Evolutionary conservation across 2,113 vertebrate species (phyloP).

Genomic region (Mormoops blainvillei): DNA sequence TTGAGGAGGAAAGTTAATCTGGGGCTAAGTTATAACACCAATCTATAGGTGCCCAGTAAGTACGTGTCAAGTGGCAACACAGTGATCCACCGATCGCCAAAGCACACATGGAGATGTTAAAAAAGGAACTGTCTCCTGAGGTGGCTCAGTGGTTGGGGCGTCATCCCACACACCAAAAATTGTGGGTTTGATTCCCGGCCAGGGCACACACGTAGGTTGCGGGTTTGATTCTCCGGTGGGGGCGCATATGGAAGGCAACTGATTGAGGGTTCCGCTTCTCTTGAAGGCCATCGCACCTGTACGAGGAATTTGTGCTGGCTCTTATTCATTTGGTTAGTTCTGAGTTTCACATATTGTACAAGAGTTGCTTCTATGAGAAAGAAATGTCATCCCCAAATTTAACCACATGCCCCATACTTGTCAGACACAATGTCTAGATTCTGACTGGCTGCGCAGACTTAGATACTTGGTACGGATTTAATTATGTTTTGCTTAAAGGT

Average conservation of each 20-base stretch:
- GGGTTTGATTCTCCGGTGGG: too few species aligned
- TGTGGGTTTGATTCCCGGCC: too few species aligned
- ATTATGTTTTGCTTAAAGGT: background rate
- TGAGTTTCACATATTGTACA: background rate
- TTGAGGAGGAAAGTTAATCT: constrained; percentile 10
- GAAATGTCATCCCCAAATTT: background rate
- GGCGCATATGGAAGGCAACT: too few species aligned
- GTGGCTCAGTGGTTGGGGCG: too few species aligned
- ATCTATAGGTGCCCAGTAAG: background rate
- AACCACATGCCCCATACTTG: background rate
- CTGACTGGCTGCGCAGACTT: background rate
- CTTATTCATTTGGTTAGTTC: background rate
- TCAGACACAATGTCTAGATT: background rate
- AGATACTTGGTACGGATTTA: background rate
- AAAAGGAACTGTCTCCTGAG: background rate
- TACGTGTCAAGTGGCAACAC: background rate
- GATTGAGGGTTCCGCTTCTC: background rate
- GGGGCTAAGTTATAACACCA: background rate
- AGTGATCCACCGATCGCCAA: background rate
- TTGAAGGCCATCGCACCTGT: background rate
- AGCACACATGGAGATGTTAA: background rate
- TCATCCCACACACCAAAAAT: too few species aligned
- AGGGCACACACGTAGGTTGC: too few species aligned
- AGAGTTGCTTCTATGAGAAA: background rate
- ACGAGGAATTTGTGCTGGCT: background rate